Conservation (phyloP, 2,888 invertebrate genomes). For the Rutpela maculata region DNA sequence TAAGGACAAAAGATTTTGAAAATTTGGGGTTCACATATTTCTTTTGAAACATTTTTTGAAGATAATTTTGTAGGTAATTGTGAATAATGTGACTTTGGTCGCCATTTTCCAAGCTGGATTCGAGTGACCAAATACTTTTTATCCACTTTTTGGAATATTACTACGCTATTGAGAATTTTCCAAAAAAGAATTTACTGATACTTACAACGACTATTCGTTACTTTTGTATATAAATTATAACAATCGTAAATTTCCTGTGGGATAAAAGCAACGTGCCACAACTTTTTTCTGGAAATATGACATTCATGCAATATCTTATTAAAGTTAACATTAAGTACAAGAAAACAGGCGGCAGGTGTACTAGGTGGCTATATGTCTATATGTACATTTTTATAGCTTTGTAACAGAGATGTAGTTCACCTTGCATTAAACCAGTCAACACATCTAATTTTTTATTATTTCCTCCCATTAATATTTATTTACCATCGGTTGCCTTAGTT, state of each 20-base stretch:
- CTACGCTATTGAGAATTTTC: too few species aligned
- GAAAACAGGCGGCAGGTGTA: not conserved
- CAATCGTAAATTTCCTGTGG: not conserved
- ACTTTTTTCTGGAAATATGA: not conserved
- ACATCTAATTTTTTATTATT: not conserved
- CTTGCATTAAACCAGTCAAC: constrained; percentile 4
- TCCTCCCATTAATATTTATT: constrained; percentile 1
- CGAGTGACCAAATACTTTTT: too few species aligned
- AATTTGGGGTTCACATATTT: too few species aligned
- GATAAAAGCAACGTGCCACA: not conserved
- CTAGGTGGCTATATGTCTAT: not conserved
- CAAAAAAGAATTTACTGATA: too few species aligned
- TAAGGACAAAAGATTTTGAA: too few species aligned
- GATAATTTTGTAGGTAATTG: too few species aligned
- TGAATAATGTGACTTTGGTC: too few species aligned
- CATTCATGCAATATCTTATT: not conserved
- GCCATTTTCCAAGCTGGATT: too few species aligned
- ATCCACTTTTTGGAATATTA: too few species aligned
- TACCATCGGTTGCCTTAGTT: constrained; percentile 1
- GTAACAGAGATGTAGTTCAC: constrained; percentile 3
- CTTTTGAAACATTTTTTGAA: too few species aligned
- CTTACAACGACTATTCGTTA: too few species aligned
- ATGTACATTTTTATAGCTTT: constrained; percentile 1
- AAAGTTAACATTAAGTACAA: not conserved
- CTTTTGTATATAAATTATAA: not conserved